phyloP scores from a whole-genome alignment of 1,140 invertebrate genomes.

The Dolichoris vasculosae region DNA sequence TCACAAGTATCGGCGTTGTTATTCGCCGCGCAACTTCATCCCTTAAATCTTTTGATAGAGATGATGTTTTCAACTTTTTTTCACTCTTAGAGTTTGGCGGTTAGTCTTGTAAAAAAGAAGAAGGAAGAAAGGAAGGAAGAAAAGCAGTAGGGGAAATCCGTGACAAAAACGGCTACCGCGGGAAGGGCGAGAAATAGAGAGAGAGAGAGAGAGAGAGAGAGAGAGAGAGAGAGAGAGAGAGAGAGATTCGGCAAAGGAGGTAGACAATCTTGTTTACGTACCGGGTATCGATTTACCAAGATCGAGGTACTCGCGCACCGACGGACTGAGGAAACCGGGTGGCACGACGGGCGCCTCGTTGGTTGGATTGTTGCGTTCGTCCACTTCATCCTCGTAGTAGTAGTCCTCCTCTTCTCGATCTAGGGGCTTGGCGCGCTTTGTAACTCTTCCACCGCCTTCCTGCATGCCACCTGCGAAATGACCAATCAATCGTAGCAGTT shows the following conservation, averaged over 20 bases:
- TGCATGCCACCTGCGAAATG: constrained; percentile 40
- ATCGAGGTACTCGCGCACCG: constrained; percentile 88
- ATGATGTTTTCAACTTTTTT: neutral
- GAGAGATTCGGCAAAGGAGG: neutral
- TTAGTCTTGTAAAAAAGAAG: neutral
- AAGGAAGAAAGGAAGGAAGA: neutral
- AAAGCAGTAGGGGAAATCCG: neutral
- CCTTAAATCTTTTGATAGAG: neutral
- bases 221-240: neutral
- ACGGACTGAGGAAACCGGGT: constrained; percentile 86
- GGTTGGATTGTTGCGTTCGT: constrained; percentile 80
- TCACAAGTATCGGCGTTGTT: neutral
- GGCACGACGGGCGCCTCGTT: constrained; percentile 80
- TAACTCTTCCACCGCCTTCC: constrained; percentile 29
- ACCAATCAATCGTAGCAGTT: constrained; percentile 50
- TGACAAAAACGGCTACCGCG: neutral
- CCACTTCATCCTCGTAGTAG: constrained; percentile 79
- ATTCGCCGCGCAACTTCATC: neutral
- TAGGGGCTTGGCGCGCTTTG: constrained; percentile 78
- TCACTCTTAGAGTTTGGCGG: neutral
- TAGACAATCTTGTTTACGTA: constrained; percentile 74
- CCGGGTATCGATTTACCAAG: constrained; percentile 91
- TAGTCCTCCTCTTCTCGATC: constrained; percentile 77
- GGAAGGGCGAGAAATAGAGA: too few species aligned
- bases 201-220: neutral